phyloP scores from a whole-genome alignment of 2,797 vertebrate genomes.

The Acipenser ruthenus region DNA sequence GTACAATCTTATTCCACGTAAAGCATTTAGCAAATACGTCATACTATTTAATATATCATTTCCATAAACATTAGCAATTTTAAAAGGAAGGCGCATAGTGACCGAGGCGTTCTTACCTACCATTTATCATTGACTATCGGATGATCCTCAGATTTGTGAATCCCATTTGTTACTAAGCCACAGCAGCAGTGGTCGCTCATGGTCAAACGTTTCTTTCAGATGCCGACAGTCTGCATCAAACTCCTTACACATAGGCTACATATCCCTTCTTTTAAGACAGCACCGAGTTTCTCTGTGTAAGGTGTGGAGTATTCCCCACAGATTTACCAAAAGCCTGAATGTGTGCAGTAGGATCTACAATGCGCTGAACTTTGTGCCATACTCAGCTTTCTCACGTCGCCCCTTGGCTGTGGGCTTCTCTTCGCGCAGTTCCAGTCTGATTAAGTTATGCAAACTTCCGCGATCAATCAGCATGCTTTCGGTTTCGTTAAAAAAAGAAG shows the following conservation, averaged over 20 bases:
- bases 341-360: conserved; percentile 26
- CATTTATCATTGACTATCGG: conserved; percentile 59
- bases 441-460: too few species aligned
- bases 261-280: conserved; percentile 9
- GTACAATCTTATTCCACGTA: too few species aligned
- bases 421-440: too few species aligned
- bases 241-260: conserved; percentile 4
- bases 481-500: too few species aligned
- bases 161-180: conserved; percentile 31
- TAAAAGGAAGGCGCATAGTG: too few species aligned
- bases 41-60: too few species aligned
- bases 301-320: too few species aligned
- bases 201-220: conserved; percentile 8
- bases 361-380: conserved; percentile 28
- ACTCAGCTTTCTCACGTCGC: conserved; percentile 44
- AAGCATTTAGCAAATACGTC: too few species aligned
- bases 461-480: too few species aligned
- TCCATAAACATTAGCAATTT: too few species aligned
- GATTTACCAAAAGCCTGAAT: conserved; percentile 13
- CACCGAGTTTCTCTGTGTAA: too few species aligned
- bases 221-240: not conserved
- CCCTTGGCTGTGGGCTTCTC: conserved; percentile 20
- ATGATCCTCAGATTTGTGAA: conserved; percentile 40
- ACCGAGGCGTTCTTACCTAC: conserved; percentile 31
- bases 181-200: conserved; percentile 24